Evolutionary conservation across 53 echinoderm and acorn worm genomes (phyloP).

Genomic region (Zoroaster sp.): DNA sequence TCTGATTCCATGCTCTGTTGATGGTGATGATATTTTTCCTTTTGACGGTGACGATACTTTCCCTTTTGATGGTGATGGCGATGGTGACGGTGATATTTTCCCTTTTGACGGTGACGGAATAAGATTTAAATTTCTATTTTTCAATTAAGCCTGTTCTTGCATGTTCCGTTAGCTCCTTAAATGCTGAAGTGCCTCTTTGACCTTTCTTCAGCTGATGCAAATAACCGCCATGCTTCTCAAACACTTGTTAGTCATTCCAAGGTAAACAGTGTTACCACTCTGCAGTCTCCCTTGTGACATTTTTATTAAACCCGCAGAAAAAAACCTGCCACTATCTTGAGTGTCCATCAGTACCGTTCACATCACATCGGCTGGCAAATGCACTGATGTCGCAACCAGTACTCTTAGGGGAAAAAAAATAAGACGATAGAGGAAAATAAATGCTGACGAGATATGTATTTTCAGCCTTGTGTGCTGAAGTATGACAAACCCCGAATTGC

Average conservation of each 20-base stretch:
- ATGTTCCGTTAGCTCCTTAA: background rate
- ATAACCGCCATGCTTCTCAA: background rate
- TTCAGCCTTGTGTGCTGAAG: background rate
- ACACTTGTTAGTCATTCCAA: constrained; percentile 52
- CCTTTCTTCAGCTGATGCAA: background rate
- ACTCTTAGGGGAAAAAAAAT: background rate
- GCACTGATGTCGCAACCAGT: background rate
- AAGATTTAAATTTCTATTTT: too few species aligned
- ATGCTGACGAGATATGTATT: background rate
- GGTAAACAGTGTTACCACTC: constrained; percentile 29
- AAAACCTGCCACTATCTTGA: background rate
- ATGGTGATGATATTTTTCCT: too few species aligned
- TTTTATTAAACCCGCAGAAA: background rate
- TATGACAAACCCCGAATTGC: background rate
- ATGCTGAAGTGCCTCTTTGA: background rate
- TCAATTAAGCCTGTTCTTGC: too few species aligned
- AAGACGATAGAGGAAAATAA: background rate
- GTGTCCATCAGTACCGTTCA: constrained; percentile 6
- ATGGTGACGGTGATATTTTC: background rate
- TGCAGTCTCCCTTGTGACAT: background rate
- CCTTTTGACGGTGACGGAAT: background rate
- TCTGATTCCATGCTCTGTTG: too few species aligned
- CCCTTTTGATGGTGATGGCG: background rate
- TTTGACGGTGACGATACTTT: too few species aligned
- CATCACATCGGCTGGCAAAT: background rate